Evolutionary conservation across 2,888 invertebrate species (phyloP).

Genomic region (Dione juno): DNA sequence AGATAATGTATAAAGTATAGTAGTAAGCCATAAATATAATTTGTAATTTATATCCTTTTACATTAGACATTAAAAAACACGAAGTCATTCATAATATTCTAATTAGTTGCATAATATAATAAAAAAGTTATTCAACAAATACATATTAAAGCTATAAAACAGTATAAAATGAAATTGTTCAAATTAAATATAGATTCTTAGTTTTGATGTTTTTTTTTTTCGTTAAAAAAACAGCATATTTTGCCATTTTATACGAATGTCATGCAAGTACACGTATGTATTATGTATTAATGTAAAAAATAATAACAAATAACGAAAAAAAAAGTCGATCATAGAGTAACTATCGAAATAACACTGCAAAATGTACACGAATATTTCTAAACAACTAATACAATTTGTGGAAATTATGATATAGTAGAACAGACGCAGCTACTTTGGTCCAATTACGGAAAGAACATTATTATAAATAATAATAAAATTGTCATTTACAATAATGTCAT

Average conservation of each 20-base stretch:
- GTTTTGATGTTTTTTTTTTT: conserved; percentile 1
- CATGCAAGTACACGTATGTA: background rate
- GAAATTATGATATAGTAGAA: background rate
- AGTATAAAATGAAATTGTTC: conserved; percentile 20
- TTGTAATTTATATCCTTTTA: background rate
- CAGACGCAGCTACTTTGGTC: background rate
- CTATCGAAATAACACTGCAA: conserved; percentile 1
- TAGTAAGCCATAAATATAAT: background rate
- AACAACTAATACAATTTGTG: background rate
- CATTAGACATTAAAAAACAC: background rate
- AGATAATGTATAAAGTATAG: background rate
- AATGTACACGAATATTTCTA: background rate
- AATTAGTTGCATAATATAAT: background rate
- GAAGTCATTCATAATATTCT: background rate
- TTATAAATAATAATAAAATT: background rate
- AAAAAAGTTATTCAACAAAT: conserved; percentile 3
- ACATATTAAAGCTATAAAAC: conserved; percentile 27
- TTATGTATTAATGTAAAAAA: conserved; percentile 3
- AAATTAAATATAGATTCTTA: conserved; percentile 20
- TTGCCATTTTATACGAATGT: background rate
- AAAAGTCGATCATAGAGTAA: background rate
- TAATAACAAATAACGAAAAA: conserved; percentile 14
- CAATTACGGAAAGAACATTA: background rate
- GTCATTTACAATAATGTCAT: too few relatives aligned
- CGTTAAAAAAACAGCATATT: background rate